Percentiles rank a stretch among this genome's conserved stretches.
Conservation (phyloP, 1,140 invertebrate genomes). For the Euschistus heros region DNA sequence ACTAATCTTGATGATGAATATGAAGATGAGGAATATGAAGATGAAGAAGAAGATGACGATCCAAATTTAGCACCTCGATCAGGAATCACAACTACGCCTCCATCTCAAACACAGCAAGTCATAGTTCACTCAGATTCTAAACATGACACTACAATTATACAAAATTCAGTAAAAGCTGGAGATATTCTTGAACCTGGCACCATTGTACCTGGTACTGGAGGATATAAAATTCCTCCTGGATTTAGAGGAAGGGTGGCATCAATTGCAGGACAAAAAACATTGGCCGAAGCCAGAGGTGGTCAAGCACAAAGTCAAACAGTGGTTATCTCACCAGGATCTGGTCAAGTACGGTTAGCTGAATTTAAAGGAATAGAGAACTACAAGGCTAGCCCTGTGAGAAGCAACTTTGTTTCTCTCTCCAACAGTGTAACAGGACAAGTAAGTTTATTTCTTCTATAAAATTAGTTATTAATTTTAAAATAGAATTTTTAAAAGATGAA, state of each 20-base stretch:
- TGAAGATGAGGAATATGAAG: conserved; percentile 38
- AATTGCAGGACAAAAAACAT: conserved; percentile 45
- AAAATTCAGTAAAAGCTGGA: conserved; percentile 36
- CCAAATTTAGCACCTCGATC: conserved; percentile 34
- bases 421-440: conserved; percentile 63
- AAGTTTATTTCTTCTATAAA: not conserved
- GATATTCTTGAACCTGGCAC: conserved; percentile 50
- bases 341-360: conserved; percentile 36
- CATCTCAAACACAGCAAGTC: conserved; percentile 33
- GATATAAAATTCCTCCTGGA: conserved; percentile 52
- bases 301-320: conserved; percentile 55
- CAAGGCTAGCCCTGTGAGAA: conserved; percentile 16
- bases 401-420: conserved; percentile 48
- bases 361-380: conserved; percentile 3
- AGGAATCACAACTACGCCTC: conserved; percentile 17
- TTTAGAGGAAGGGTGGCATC: conserved; percentile 53
- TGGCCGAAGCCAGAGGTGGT: conserved; percentile 41
- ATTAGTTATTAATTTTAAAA: no score
- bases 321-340: conserved; percentile 42
- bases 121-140: conserved; percentile 29
- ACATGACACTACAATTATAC: conserved; percentile 35
- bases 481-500: no score
- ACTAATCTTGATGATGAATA: not conserved
- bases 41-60: conserved; percentile 44
- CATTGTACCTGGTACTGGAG: conserved; percentile 46